Percentiles rank a stretch among this genome's conserved stretches.
Conservation (phyloP, 2,113 vertebrate genomes). For the Platysteira castanea region DNA sequence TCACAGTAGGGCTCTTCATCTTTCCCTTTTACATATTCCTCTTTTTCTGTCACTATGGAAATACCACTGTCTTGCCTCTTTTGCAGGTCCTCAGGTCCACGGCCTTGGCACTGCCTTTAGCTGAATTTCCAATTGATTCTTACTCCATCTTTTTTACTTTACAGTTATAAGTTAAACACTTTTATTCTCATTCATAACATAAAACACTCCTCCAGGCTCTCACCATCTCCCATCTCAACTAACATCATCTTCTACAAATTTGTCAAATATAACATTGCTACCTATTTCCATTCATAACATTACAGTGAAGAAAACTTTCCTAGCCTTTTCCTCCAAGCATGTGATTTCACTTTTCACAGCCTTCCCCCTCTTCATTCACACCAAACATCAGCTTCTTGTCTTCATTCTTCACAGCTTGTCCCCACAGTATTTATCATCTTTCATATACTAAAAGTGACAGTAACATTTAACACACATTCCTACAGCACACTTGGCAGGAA, state of each 20-base stretch:
- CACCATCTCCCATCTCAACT: not conserved
- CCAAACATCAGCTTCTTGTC: constrained; percentile 63
- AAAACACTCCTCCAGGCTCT: constrained; percentile 28
- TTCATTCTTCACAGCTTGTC: constrained; percentile 55
- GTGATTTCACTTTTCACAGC: constrained; percentile 53
- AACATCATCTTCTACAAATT: constrained; percentile 4
- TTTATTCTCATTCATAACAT: not conserved
- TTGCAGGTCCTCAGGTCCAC: not conserved
- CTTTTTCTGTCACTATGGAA: not conserved
- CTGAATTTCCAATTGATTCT: not conserved
- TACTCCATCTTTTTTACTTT: not conserved
- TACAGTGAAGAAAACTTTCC: not conserved
- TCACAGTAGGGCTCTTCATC: not conserved
- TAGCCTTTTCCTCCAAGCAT: constrained; percentile 27
- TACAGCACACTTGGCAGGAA: constrained; percentile 27
- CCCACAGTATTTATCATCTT: constrained; percentile 54
- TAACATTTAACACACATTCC: constrained; percentile 42
- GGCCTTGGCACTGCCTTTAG: not conserved
- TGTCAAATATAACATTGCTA: not conserved
- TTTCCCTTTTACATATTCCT: not conserved
- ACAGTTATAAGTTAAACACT: not conserved
- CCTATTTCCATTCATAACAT: constrained; percentile 55
- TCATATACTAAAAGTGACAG: constrained; percentile 41
- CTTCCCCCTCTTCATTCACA: constrained; percentile 44
- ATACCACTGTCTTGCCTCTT: not conserved